Evolutionary conservation across 1,140 invertebrate species (phyloP), one percentile per base, ranked within the genome.

Genomic region (Drosophila jambulina): DNA sequence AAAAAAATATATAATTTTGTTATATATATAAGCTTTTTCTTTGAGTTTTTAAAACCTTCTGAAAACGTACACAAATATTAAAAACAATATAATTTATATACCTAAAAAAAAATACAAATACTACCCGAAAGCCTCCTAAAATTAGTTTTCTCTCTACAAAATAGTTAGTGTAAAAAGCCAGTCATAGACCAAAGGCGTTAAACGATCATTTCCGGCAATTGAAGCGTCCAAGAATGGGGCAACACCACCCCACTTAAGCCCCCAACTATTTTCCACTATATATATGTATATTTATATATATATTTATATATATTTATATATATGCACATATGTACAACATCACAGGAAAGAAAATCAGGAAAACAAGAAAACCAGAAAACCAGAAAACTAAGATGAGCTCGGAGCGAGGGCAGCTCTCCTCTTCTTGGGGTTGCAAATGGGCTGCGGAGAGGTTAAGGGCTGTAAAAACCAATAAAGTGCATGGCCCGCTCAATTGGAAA

Each of bases 391-490:
- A 42, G 65, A 36, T 42, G 65, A 63, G 9, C 4, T 62, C 51
- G 45, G 23, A n/a, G 25, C 23, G 46, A 10, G 43, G 43, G 23
- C 5, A 21, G 25, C 29, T 21, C 4, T 54, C 12, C 29, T 15
- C 13, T 38, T 7, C 40, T n/a, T 17, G 25, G 32, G 48, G 25
- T 56, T 25, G 62, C 4, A 46, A 38, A 38, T 8, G 29, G 45
- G 15, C 32, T 48, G 59, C 19, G 25, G 21, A 6, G 13, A 40
- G 68, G 64, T 71, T 72, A 71, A 72, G 49, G 58, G 48, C 38
- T 74, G 48, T 23, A 75, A 83, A 78, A 79, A 77, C 76, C 83
- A 82, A 87, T 87, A 88, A 87, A 88, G 74, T 88, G 84, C 82
- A 82, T 72, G 68, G 79, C 34, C 58, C 62, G 67, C 74, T 64